phyloP scores from a whole-genome alignment of 2,113 vertebrate genomes.

The Apistogramma diplotaenia region DNA sequence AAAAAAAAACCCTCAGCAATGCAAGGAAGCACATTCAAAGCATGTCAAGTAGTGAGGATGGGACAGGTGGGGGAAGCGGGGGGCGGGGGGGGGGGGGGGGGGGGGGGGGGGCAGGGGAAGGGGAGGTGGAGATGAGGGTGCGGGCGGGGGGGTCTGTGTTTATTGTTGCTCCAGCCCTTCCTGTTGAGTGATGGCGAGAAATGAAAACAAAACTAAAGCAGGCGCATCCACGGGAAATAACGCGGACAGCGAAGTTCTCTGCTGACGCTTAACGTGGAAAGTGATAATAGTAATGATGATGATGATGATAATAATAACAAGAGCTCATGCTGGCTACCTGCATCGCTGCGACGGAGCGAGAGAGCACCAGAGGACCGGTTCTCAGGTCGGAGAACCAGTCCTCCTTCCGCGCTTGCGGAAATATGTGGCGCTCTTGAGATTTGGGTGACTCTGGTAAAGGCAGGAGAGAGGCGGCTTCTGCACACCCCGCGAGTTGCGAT shows the following conservation, averaged over 20 bases:
- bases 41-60: too few species aligned
- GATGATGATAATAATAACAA: not conserved
- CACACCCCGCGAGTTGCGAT: constrained; percentile 26
- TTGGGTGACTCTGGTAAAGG: not conserved
- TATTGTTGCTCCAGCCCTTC: constrained; percentile 56
- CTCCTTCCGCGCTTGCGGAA: constrained; percentile 3
- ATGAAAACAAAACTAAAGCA: constrained; percentile 53
- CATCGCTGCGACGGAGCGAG: constrained; percentile 40
- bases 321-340: constrained; percentile 10
- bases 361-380: not conserved
- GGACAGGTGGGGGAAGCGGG: too few species aligned
- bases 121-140: not conserved
- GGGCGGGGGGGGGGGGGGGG: constrained; percentile 55
- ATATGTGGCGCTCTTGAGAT: constrained; percentile 9
- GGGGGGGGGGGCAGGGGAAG: not conserved
- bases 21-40: too few species aligned
- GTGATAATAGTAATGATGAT: not conserved
- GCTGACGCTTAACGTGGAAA: not conserved
- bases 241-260: constrained; percentile 31
- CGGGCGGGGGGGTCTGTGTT: constrained; percentile 19
- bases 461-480: constrained; percentile 8
- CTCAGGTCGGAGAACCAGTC: not conserved
- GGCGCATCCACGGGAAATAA: constrained; percentile 34
- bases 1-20: too few species aligned
- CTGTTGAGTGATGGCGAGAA: constrained; percentile 47